Evolutionary conservation across 2,797 vertebrate genomes (phyloP).

Genomic region (Ctenosaura bakeri): DNA sequence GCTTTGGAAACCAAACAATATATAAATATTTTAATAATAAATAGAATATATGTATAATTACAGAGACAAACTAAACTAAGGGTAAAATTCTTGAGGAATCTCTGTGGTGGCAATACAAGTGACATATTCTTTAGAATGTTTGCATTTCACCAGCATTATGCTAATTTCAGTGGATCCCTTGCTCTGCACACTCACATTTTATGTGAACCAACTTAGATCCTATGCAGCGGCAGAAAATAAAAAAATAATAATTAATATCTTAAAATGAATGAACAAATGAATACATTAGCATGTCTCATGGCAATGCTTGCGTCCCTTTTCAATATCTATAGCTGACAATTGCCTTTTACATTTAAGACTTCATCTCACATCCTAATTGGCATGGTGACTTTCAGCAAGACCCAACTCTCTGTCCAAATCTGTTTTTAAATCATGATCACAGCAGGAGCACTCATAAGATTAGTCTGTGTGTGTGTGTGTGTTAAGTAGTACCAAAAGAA

Average conservation of each 20-base stretch:
- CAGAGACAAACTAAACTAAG: background rate
- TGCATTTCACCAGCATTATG: background rate
- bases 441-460: rapidly evolving
- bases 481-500: background rate
- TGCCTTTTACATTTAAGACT: slow-evolving; percentile 37
- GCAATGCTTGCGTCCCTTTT: background rate
- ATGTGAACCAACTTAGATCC: background rate
- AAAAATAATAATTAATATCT: slow-evolving; percentile 48
- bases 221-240: slow-evolving; percentile 1
- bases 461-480: background rate
- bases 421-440: slow-evolving; percentile 20
- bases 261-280: slow-evolving; percentile 19
- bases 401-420: slow-evolving; percentile 43
- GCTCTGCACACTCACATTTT: background rate
- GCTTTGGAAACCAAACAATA: slow-evolving; percentile 3
- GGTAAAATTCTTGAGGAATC: background rate
- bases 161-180: background rate
- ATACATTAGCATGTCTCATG: background rate
- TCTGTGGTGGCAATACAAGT: background rate
- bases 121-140: background rate
- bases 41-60: background rate
- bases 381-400: slow-evolving; percentile 26
- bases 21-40: slow-evolving; percentile 35
- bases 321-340: background rate
- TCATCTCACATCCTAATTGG: slow-evolving; percentile 44